Evolutionary conservation across 2,888 invertebrate genomes (phyloP).

Genomic region (Drosophila gaucha): DNA sequence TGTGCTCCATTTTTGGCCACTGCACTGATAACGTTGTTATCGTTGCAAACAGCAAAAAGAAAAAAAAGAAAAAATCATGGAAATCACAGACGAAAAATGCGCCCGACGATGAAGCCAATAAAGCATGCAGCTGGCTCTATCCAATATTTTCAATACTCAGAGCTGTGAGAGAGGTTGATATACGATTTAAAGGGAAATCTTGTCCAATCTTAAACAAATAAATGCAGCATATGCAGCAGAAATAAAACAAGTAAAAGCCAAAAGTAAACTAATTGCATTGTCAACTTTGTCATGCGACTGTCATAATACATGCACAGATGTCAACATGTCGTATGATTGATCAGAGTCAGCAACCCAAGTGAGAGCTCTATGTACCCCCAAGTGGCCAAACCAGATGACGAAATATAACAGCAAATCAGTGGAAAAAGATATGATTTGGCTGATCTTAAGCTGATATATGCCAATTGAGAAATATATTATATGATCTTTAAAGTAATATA

Average conservation of each 20-base stretch:
- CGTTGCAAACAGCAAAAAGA: conserved; percentile 19
- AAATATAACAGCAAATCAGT: conserved; percentile 15
- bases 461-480: background rate
- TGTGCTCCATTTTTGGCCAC: conserved; percentile 57
- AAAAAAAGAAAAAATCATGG: background rate
- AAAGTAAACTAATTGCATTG: conserved; percentile 18
- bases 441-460: background rate
- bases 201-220: too few species aligned
- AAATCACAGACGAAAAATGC: conserved; percentile 17
- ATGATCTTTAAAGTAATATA: background rate
- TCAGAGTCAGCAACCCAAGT: background rate
- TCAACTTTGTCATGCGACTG: conserved; percentile 9
- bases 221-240: background rate
- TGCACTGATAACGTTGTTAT: conserved; percentile 63
- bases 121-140: background rate
- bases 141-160: conserved; percentile 5
- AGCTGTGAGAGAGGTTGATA: background rate
- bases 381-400: conserved; percentile 17
- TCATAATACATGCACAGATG: conserved; percentile 9
- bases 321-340: conserved; percentile 32
- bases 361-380: too few species aligned
- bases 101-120: conserved; percentile 23
- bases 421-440: background rate
- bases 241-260: too few species aligned
- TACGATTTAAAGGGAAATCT: too few species aligned